These are phyloP conservation scores for Trissolcus basalis DNA, from an alignment of 1,140 invertebrate species.

Conservation along the genomic window DNA sequence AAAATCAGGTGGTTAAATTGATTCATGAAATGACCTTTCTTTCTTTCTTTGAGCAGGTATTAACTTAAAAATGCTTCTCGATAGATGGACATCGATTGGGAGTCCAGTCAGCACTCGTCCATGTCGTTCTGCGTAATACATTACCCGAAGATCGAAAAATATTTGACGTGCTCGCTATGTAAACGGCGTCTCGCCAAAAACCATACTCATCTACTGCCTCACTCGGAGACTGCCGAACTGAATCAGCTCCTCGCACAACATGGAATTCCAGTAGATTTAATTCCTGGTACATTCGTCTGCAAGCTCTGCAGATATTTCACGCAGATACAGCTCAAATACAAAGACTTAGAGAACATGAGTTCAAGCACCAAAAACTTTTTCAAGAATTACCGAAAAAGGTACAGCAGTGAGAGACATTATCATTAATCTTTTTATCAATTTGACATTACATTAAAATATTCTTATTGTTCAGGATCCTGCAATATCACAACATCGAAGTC, in stretches of 20 bases:
- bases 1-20: conserved; percentile 81
- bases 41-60: too few relatives aligned
- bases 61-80: background rate
- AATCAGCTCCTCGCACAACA: conserved; percentile 81
- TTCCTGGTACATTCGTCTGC: conserved; percentile 80
- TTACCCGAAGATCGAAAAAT: conserved; percentile 79
- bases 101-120: conserved; percentile 73
- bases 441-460: background rate
- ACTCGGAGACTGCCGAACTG: conserved; percentile 80
- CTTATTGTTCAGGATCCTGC: conserved; percentile 78
- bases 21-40: too few relatives aligned
- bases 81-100: conserved; percentile 73
- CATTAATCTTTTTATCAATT: background rate
- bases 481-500: conserved; percentile 82
- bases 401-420: conserved; percentile 44
- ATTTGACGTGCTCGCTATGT: conserved; percentile 85
- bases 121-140: conserved; percentile 76
- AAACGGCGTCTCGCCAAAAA: conserved; percentile 84
- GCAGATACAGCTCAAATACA: conserved; percentile 80
- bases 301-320: conserved; percentile 87
- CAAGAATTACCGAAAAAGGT: conserved; percentile 83
- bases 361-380: conserved; percentile 79
- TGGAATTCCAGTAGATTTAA: conserved; percentile 81
- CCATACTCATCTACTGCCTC: conserved; percentile 80
- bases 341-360: conserved; percentile 74